Evolutionary conservation across 2,113 vertebrate species (phyloP), one percentile per base, ranked within the genome.

Genomic region (Chloropsis cyanopogon): DNA sequence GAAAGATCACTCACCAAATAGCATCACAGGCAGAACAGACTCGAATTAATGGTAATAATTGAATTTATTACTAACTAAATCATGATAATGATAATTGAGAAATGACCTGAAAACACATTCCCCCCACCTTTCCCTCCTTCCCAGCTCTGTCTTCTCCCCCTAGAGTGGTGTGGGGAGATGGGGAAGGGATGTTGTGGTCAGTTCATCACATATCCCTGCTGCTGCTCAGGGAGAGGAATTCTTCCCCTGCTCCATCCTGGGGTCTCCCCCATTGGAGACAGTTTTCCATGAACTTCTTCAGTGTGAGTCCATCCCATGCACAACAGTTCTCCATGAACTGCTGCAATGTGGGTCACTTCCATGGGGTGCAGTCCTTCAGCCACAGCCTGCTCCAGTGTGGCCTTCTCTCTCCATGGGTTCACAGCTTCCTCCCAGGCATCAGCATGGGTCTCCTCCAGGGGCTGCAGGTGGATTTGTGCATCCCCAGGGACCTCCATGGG

Each of bases 401-500:
- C 12, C 31, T 82, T 60, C 31, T 37, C 21, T 20, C 28, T 26
- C 49, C 69, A 65, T 1, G 3, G 23, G 19, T 9, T 73, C n/a
- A 47, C 49, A 73, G 26, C 57, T 18, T 22, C 6, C 1, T 35
- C 25, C 37, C 21, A 17, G 49, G 33, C 39, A 46, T 9, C 14
- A 6, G 33, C 0, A 0, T 57, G 42, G 24, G n/a, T 56, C 18
- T 64, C 4, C 10, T 23, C 18, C 41, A 64, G 0, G 6, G 24
- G 20, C 20, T 85, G 42, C 82, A 41, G 35, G 29, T 35, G 50
- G n/a, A 41, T 75, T 29, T 57, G 35, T 65, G 70, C 29, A 49
- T 29, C 16, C 70, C 33, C 11, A 2, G 4, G n/a, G 41, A 7
- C 1, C 28, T 84, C 50, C 24, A 28, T 2, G 50, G n/a, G 35